phyloP scores from a whole-genome alignment of 2,797 vertebrate species.

The Gallinago nigripennis region DNA sequence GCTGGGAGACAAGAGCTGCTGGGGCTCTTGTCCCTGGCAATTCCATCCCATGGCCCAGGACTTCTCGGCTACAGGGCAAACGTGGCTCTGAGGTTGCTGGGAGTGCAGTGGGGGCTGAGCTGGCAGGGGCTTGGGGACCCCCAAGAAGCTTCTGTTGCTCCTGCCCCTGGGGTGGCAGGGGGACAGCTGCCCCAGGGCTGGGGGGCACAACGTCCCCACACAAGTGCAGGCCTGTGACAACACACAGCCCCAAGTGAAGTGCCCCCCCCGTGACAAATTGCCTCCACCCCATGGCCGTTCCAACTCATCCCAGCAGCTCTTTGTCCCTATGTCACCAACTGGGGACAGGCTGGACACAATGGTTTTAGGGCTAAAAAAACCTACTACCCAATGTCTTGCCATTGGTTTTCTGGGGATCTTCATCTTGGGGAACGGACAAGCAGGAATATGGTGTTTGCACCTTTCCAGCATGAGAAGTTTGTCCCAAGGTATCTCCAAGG shows the following conservation, averaged over 20 bases:
- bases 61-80: neutral
- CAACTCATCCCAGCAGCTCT: neutral
- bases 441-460: neutral
- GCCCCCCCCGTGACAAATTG: accelerated
- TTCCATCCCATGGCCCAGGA: neutral
- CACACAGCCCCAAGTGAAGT: neutral
- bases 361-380: neutral
- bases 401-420: neutral
- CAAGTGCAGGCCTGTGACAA: too few species aligned
- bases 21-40: neutral
- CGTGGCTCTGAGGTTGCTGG: neutral
- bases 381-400: accelerated
- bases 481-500: accelerated
- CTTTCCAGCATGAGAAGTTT: neutral
- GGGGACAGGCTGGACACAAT: neutral
- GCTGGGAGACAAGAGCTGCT: neutral
- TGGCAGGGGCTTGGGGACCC: neutral
- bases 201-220: accelerated
- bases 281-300: accelerated
- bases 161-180: neutral
- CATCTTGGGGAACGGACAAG: neutral
- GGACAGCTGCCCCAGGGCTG: neutral
- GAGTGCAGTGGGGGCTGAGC: neutral
- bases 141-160: neutral
- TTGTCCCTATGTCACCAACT: neutral